These are phyloP conservation scores for Sphaerodactylus townsendi DNA, from an alignment of 2,113 vertebrate species.

Conservation along the genomic window DNA sequence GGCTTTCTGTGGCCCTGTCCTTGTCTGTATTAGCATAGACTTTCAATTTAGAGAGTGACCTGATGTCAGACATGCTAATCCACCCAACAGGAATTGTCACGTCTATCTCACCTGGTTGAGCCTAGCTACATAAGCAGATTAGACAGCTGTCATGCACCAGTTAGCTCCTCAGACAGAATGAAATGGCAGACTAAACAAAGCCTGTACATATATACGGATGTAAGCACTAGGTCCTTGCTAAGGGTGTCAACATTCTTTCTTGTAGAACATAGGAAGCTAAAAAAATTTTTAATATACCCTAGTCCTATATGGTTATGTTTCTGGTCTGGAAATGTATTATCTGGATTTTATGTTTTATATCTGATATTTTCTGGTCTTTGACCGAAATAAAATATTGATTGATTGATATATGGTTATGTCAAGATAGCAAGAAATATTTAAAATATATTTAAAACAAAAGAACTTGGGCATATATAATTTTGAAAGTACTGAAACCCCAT, in stretches of 20 bases:
- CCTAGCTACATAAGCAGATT: slow-evolving; percentile 64
- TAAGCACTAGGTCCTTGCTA: background rate
- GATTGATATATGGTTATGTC: too few species aligned
- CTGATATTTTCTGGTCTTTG: too few species aligned
- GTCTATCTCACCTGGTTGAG: slow-evolving; percentile 63
- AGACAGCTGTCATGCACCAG: slow-evolving; percentile 48
- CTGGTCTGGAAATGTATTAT: too few species aligned
- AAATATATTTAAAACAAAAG: too few species aligned
- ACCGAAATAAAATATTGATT: too few species aligned
- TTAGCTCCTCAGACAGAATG: slow-evolving; percentile 46
- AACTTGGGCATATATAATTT: too few species aligned
- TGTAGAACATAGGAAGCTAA: background rate
- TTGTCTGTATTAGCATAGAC: slow-evolving; percentile 54
- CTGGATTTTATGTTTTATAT: too few species aligned
- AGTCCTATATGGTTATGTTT: too few species aligned
- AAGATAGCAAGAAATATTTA: too few species aligned
- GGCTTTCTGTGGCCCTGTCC: slow-evolving; percentile 49
- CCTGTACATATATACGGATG: slow-evolving; percentile 32
- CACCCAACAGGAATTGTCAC: slow-evolving; percentile 52
- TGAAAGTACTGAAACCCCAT: too few species aligned
- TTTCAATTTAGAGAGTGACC: slow-evolving; percentile 59
- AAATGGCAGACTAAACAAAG: slow-evolving; percentile 43
- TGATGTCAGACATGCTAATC: slow-evolving; percentile 64
- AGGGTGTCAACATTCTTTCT: background rate
- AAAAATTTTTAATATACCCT: background rate